phyloP scores from a whole-genome alignment of 92 coral and sea anemone species.

The Metridium senile region DNA sequence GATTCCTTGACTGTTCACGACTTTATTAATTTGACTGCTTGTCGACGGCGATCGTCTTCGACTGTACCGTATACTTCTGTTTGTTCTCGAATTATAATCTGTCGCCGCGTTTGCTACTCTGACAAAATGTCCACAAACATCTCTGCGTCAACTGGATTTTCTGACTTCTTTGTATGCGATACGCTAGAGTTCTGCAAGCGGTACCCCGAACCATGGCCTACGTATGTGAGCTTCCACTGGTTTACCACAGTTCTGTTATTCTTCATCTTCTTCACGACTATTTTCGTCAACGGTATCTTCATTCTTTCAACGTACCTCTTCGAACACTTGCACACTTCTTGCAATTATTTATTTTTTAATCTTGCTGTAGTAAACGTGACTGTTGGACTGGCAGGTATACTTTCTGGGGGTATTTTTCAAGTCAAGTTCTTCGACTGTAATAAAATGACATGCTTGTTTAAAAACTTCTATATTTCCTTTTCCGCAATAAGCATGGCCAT shows the following conservation, averaged over 20 bases:
- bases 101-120: too few relatives aligned
- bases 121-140: neutral
- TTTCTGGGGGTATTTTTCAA: neutral
- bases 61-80: too few relatives aligned
- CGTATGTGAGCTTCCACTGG: neutral
- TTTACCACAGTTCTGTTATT: neutral
- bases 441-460: neutral
- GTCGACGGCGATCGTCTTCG: too few relatives aligned
- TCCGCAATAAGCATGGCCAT: conserved; percentile 10
- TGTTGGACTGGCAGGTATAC: neutral
- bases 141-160: neutral
- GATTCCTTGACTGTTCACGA: too few relatives aligned
- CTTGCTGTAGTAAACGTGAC: conserved; percentile 1
- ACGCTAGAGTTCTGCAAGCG: neutral
- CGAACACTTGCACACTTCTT: neutral
- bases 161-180: neutral
- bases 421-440: neutral
- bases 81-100: too few relatives aligned
- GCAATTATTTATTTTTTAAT: conserved; percentile 10
- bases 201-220: neutral
- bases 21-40: too few relatives aligned
- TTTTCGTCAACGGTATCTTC: conserved; percentile 9
- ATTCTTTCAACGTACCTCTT: conserved; percentile 1
- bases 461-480: neutral
- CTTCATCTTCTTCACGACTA: neutral